Evolutionary conservation across 2,888 invertebrate genomes (phyloP).

Genomic region (Euclidia mi): DNA sequence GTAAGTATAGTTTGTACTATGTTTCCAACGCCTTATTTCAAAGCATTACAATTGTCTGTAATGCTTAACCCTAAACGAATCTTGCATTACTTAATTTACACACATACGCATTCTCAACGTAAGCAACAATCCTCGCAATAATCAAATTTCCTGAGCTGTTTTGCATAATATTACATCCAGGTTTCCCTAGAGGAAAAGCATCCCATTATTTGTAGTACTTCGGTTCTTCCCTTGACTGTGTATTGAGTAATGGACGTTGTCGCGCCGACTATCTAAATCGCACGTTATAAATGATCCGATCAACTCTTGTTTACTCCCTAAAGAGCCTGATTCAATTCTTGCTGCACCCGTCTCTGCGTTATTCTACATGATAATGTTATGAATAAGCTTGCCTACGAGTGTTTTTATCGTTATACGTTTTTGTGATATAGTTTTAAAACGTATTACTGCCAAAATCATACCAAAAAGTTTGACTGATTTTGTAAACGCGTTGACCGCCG

Average conservation of each 20-base stretch:
- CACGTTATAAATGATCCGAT: constrained; percentile 84
- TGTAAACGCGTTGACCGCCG: no score
- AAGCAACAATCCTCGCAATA: not conserved
- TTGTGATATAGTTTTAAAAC: no score
- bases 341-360: constrained; percentile 40
- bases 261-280: constrained; percentile 77
- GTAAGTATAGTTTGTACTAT: no score
- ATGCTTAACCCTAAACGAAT: no score
- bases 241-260: constrained; percentile 65
- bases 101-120: no score
- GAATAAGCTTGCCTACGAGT: no score
- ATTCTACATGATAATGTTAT: constrained; percentile 10
- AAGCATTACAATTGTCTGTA: no score
- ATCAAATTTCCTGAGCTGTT: not conserved
- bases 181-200: not conserved
- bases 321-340: constrained; percentile 62
- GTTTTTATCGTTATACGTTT: no score
- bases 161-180: constrained; percentile 1
- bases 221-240: constrained; percentile 31
- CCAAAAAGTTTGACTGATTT: no score
- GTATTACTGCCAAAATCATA: no score
- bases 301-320: constrained; percentile 80
- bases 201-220: constrained; percentile 21
- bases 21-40: no score
- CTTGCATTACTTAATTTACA: no score